Base-by-base conservation (phyloP, 2,888 invertebrate species). In the Mimumesa dahlbomi region DNA sequence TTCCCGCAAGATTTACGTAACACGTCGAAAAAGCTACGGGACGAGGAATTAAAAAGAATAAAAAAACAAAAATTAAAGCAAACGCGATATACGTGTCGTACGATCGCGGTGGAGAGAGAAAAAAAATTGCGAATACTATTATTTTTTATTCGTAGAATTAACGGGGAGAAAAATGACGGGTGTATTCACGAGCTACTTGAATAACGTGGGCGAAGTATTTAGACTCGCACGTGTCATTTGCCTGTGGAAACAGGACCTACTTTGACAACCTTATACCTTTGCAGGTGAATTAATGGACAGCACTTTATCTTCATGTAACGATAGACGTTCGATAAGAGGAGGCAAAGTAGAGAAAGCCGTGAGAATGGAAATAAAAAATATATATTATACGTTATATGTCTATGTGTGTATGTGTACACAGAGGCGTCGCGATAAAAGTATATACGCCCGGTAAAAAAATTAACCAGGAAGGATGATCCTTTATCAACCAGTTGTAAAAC, bases 1-100 rank as follows among this genome's bases (percentile, higher is more conserved):
- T 72, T 59, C 56, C 62, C 22, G 21, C 53, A 16, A 38, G 29
- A 76, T 76, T 78, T 70, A 70, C 76, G 63, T 77, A 80, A 79
- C 46, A 29, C 42, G 18, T 61, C 53, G 25, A 62, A 40, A 42
- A 43, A 29, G 19, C 36, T 19, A 16, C 3, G 1, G 1, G 16
- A 16, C 16, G 40, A n/a, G 16, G 48, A 31, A 48, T 18, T 3
- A 29, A 45, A 21, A 19, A 7, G 11, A 13, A 13, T n/a, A 13
- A 31, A 52, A 25, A 36, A 43, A 45, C 50, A 38, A 40, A 21
- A 40, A 43, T 42, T 34, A 43, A 14, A 38, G 29, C 22, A 52
- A 61, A 42, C 22, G 46, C 14, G 34, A 7, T 43, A 7, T 25
- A 25, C 25, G 3, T 25, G 22, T 63, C 57, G 48, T 57, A 43